A percentile compares a stretch with the other conserved stretches of the same genome.
phyloP scores from a whole-genome alignment of 2,888 invertebrate genomes.

The Lysandra coridon region DNA sequence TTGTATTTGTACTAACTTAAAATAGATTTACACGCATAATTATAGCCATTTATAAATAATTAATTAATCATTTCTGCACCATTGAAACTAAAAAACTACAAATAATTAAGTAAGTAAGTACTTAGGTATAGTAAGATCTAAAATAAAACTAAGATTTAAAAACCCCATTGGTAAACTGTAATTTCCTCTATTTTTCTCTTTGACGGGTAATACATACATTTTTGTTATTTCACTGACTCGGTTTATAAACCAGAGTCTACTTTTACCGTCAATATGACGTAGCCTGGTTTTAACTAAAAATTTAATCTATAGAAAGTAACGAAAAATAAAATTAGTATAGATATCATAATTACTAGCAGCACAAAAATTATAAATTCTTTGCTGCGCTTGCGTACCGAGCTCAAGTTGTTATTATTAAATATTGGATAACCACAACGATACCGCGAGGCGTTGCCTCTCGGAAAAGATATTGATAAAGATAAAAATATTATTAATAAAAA shows the following conservation, averaged over 20 bases:
- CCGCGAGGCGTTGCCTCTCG: background rate
- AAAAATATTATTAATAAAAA: too few species aligned
- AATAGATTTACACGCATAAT: background rate
- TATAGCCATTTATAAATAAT: too few species aligned
- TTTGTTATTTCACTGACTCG: background rate
- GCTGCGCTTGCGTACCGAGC: too few species aligned
- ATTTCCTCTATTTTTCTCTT: background rate
- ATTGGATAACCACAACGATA: background rate
- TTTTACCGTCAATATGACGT: slow-evolving; percentile 10
- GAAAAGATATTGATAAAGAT: too few species aligned
- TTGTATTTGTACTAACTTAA: background rate
- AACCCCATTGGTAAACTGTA: background rate
- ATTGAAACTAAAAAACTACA: background rate
- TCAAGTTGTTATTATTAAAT: too few species aligned
- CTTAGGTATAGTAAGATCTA: background rate
- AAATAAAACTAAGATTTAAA: background rate
- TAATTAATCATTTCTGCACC: background rate
- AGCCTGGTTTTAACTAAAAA: background rate
- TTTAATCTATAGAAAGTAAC: background rate
- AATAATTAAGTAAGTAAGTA: background rate
- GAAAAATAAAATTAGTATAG: background rate
- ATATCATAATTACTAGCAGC: background rate
- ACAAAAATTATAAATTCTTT: background rate
- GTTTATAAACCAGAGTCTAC: background rate
- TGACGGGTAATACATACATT: background rate